Percentiles rank a stretch among this genome's conserved stretches.
Conservation (phyloP, 2,888 invertebrate genomes). For the Steromphala cineraria region DNA sequence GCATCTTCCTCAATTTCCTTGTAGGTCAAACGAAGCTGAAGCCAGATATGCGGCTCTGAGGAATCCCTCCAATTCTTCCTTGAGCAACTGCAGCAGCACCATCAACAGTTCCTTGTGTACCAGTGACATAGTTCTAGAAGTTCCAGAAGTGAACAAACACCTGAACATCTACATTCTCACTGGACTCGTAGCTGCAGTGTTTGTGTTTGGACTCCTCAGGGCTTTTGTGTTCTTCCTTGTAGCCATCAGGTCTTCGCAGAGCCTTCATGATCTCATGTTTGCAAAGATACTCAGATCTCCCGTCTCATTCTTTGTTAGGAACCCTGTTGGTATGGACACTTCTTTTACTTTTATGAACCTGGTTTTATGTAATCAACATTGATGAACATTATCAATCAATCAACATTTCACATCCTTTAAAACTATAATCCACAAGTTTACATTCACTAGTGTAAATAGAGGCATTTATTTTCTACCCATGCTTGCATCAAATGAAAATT, state of each 20-base stretch:
- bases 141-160: constrained; percentile 62
- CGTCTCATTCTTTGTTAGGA: constrained; percentile 91
- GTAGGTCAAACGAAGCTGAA: constrained; percentile 58
- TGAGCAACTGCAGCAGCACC: constrained; percentile 24
- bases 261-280: constrained; percentile 90
- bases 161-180: constrained; percentile 73
- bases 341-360: neutral
- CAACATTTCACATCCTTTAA: too few species aligned
- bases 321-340: constrained; percentile 84
- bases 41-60: constrained; percentile 45
- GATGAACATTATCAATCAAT: too few species aligned
- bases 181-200: constrained; percentile 74
- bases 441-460: too few species aligned
- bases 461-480: too few species aligned
- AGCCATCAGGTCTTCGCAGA: constrained; percentile 83
- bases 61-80: neutral
- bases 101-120: constrained; percentile 40
- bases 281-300: constrained; percentile 86
- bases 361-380: too few species aligned
- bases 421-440: too few species aligned
- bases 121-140: constrained; percentile 62
- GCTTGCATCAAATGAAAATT: too few species aligned
- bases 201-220: constrained; percentile 80
- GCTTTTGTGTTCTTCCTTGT: constrained; percentile 82
- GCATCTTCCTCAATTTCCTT: too few species aligned